A percentile compares a stretch with the other conserved stretches of the same genome.
These are phyloP conservation scores for Sarcophaga carnaria DNA, from an alignment of 2,888 invertebrate genomes.

Conservation along the genomic window DNA sequence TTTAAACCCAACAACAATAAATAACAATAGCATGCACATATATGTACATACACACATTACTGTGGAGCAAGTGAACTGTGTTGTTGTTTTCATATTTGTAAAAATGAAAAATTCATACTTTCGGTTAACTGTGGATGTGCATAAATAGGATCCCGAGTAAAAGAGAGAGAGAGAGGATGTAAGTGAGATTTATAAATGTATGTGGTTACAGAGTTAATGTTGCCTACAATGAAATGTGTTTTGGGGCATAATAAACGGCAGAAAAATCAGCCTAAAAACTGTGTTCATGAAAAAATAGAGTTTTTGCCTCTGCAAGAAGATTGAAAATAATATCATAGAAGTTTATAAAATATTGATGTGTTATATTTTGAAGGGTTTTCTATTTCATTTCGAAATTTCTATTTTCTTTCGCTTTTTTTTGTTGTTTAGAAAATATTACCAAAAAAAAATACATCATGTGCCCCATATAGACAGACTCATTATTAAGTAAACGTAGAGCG, in stretches of 20 bases:
- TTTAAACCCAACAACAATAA: background rate
- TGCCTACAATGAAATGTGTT: slow-evolving; percentile 29
- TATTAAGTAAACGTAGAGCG: slow-evolving; percentile 28
- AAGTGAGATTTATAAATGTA: slow-evolving; percentile 23
- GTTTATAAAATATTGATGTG: slow-evolving; percentile 39
- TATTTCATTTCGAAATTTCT: background rate
- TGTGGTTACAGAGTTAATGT: slow-evolving; percentile 46
- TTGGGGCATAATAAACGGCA: background rate
- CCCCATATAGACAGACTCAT: background rate
- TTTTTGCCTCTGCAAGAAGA: background rate
- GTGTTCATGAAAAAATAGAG: background rate
- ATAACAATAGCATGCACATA: background rate
- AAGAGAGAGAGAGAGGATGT: background rate
- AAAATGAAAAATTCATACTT: background rate
- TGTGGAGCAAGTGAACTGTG: background rate
- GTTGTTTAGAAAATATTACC: background rate
- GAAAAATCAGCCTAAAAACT: slow-evolving; percentile 1
- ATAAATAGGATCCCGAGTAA: background rate
- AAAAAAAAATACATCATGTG: background rate
- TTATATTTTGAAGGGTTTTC: slow-evolving; percentile 3
- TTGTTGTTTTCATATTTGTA: background rate
- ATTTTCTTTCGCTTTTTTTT: background rate
- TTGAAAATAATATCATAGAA: slow-evolving; percentile 1
- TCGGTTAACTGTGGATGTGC: background rate
- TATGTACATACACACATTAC: background rate